Evolutionary conservation across 2,888 invertebrate genomes (phyloP).

Genomic region (Gandaritis pyraliata): DNA sequence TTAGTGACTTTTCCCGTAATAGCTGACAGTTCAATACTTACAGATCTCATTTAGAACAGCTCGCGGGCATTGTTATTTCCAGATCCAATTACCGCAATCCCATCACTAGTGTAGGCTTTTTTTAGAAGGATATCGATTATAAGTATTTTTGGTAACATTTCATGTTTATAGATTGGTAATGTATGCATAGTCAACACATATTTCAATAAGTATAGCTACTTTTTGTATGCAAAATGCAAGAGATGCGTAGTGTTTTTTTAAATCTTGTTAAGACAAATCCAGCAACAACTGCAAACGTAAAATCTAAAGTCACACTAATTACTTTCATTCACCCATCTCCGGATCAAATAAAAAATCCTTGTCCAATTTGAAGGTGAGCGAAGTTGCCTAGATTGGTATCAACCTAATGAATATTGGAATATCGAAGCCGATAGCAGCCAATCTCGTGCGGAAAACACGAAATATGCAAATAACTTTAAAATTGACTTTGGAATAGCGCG

Average conservation of each 20-base stretch:
- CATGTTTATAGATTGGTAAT: too few species aligned
- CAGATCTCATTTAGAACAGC: slow-evolving; percentile 17
- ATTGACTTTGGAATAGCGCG: slow-evolving; percentile 61
- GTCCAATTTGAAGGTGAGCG: slow-evolving; percentile 22
- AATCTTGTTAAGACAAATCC: too few species aligned
- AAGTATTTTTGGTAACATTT: neutral
- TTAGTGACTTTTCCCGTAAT: too few species aligned
- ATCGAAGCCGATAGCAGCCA: slow-evolving; percentile 46
- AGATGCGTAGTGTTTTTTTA: too few species aligned
- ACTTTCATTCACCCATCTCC: slow-evolving; percentile 5
- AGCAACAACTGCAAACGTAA: too few species aligned
- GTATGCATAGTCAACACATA: too few species aligned
- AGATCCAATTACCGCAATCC: slow-evolving; percentile 25
- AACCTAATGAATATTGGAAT: slow-evolving; percentile 54
- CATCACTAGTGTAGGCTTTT: slow-evolving; percentile 18
- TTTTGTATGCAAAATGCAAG: too few species aligned
- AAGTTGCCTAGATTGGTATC: slow-evolving; percentile 44
- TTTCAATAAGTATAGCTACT: too few species aligned
- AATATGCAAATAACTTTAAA: slow-evolving; percentile 73
- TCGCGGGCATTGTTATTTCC: slow-evolving; percentile 24
- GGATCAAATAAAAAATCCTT: slow-evolving; percentile 22
- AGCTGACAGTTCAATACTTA: too few species aligned
- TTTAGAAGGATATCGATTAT: slow-evolving; percentile 1
- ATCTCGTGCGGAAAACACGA: slow-evolving; percentile 58
- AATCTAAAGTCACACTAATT: slow-evolving; percentile 4